phyloP scores from a whole-genome alignment of 2,888 invertebrate species.

The Gibbula magus region DNA sequence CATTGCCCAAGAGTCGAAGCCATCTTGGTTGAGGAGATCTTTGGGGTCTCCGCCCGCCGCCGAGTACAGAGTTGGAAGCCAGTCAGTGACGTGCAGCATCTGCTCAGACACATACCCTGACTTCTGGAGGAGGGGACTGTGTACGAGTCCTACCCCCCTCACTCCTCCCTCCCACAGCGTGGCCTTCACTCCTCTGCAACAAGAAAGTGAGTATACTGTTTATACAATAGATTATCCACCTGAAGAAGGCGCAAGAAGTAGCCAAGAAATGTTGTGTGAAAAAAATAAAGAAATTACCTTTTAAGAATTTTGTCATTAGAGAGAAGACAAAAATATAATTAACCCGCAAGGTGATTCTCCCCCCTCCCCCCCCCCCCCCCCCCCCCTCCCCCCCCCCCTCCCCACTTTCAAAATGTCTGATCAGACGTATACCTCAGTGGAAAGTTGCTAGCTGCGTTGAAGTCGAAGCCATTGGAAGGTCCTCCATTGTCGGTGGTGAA shows the following conservation, averaged over 20 bases:
- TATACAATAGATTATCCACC: not conserved
- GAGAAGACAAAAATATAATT: too few species aligned
- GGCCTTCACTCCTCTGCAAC: conserved; percentile 70
- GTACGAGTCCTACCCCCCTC: conserved; percentile 86
- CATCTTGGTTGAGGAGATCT: conserved; percentile 79
- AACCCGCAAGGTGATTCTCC: too few species aligned
- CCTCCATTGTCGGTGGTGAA: conserved; percentile 75
- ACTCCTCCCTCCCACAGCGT: conserved; percentile 84
- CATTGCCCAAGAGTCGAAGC: conserved; percentile 85
- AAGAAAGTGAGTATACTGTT: not conserved
- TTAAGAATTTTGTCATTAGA: too few species aligned
- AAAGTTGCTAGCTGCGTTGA: conserved; percentile 83
- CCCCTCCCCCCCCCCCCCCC: too few species aligned
- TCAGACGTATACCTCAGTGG: conserved; percentile 78
- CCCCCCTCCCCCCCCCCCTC: too few species aligned
- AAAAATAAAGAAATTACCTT: too few species aligned
- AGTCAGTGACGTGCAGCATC: conserved; percentile 88
- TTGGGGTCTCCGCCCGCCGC: conserved; percentile 77
- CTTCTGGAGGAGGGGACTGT: conserved; percentile 83
- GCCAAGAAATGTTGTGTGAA: too few species aligned
- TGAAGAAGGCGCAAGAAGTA: too few species aligned
- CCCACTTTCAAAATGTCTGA: too few species aligned
- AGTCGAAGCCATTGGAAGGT: conserved; percentile 83
- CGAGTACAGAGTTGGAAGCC: conserved; percentile 88
- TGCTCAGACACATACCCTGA: conserved; percentile 82